Base-by-base conservation (phyloP, 2,888 invertebrate species). In the Lasioglossum marginatum region DNA sequence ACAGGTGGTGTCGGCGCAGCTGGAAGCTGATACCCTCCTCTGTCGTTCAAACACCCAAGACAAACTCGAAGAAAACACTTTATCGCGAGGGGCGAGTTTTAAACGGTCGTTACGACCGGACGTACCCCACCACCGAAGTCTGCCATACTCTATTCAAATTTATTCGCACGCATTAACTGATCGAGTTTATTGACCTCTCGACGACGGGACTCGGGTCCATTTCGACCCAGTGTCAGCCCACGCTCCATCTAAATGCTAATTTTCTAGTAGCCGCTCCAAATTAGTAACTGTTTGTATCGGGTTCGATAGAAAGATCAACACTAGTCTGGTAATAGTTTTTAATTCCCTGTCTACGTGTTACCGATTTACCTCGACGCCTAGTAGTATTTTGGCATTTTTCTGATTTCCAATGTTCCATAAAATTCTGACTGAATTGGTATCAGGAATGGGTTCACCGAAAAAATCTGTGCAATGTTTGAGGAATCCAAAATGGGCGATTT, bases 1-100 rank as follows among this genome's bases (percentile, higher is more conserved):
- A 85, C 86, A 81, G 83, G 83, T 84, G 73, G 78, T 81, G 81
- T 82, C 88, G 84, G 80, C 77, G 52, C 80, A 48, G 73, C 60
- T 77, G 80, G 70, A 86, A 85, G 76, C 76, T 71, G 82, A 88
- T 85, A 81, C 75, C 71, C 63, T 57, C 68, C 63, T 37, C 34
- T 63, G 72, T 74, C 73, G 78, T 86, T 85, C 73, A 76, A 77
- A 79, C 80, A 57, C 19, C 77, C 43, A 78, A 60, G 76, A 74
- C 70, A 77, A 84, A 70, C 73, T 76, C 52, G 77, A 45, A 27
- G 60, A 70, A 27, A 71, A 45, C 75, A 72, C 57, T 83, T 76
- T 71, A 83, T 80, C 81, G 72, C 10, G 60, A 57, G 77, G 57
- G 66, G 81, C 81, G 77, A 70, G 87, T 85, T 83, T 85, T 75